phyloP scores from a whole-genome alignment of 2,888 invertebrate genomes.

The Zelleria hepariella region DNA sequence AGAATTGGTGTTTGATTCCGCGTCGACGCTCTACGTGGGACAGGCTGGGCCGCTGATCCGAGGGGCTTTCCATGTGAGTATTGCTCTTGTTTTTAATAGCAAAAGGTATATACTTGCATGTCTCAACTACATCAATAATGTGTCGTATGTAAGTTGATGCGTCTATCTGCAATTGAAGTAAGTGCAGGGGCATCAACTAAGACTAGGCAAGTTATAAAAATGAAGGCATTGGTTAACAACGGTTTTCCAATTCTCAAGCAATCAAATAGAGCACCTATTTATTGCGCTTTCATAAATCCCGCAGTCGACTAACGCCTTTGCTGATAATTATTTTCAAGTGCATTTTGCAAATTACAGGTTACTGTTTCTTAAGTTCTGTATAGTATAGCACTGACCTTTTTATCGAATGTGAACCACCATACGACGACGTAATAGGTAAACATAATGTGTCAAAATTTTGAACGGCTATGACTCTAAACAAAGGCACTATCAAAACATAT shows the following conservation, averaged over 20 bases:
- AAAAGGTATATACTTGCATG: too few relatives aligned
- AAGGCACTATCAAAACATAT: too few relatives aligned
- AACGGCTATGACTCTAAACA: too few relatives aligned
- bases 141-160: too few relatives aligned
- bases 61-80: slow-evolving; percentile 91
- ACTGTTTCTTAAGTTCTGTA: not conserved
- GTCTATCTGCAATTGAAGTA: too few relatives aligned
- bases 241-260: not conserved
- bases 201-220: too few relatives aligned
- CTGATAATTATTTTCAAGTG: not conserved
- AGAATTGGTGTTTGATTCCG: slow-evolving; percentile 90
- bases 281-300: not conserved
- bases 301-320: not conserved
- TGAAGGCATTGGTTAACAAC: too few relatives aligned
- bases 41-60: slow-evolving; percentile 91
- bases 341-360: not conserved
- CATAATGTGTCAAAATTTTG: too few relatives aligned
- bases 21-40: slow-evolving; percentile 93
- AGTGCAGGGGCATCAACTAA: too few relatives aligned
- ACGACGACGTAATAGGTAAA: not conserved
- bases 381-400: not conserved
- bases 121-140: too few relatives aligned
- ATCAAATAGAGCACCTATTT: not conserved
- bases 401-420: not conserved
- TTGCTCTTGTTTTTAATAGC: too few relatives aligned